phyloP scores from a whole-genome alignment of 1,140 invertebrate species.

The Drosophila equinoxialis region DNA sequence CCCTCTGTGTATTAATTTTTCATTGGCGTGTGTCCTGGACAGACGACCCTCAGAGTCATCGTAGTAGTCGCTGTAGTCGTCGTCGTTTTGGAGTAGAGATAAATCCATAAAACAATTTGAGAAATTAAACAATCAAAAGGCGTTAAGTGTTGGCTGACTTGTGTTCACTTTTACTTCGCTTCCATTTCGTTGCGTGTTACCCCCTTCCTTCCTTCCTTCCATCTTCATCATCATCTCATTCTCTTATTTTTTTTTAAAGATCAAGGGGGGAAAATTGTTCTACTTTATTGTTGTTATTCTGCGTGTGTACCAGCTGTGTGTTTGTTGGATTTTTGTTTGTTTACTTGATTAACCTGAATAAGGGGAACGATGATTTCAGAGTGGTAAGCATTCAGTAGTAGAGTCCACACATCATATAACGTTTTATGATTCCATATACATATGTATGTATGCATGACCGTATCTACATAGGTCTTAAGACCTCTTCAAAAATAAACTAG shows the following conservation, averaged over 20 bases:
- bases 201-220: not conserved
- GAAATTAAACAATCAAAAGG: constrained; percentile 82
- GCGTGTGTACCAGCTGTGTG: constrained; percentile 46
- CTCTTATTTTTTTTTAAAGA: constrained; percentile 1
- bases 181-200: constrained; percentile 19
- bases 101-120: constrained; percentile 82
- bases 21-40: constrained; percentile 69
- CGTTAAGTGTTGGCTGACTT: constrained; percentile 78
- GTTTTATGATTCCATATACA: constrained; percentile 41
- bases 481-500: not conserved
- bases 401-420: constrained; percentile 41
- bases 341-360: constrained; percentile 70
- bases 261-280: constrained; percentile 8
- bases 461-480: not conserved
- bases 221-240: not conserved
- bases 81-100: constrained; percentile 37
- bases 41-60: constrained; percentile 29
- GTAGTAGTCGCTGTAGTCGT: no score
- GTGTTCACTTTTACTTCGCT: constrained; percentile 20
- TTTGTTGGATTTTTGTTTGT: constrained; percentile 49
- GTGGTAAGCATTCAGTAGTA: constrained; percentile 15
- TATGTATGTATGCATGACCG: no score
- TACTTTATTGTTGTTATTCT: constrained; percentile 37
- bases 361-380: not conserved
- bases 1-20: constrained; percentile 72